Evolutionary conservation across 2,113 vertebrate genomes (phyloP), one percentile per base, ranked within the genome.

Genomic region (Octodon degus): DNA sequence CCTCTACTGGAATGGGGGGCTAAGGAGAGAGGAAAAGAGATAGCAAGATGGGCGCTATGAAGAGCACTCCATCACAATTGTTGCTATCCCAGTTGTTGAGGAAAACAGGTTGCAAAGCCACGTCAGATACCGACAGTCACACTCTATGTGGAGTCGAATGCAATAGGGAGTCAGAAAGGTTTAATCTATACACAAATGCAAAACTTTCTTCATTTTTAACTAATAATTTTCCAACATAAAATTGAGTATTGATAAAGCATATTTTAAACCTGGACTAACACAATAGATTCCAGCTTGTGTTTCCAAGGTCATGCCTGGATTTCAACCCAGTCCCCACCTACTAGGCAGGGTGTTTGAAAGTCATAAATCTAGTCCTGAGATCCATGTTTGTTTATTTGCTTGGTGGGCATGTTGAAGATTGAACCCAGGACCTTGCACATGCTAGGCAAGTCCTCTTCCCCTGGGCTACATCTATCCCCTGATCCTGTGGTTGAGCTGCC

Each of bases 181-280:
- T 82, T 67, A 50, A 65, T 86, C 80, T 47, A 7, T 81, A 67
- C 47, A 86, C 27, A 72, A 90, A 68, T 65, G 58, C 47, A 50
- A 94, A 53, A 53, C 76, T 80, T 22, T 62, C 22, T 87, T 94
- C 12, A 77, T 83, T 82, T 43, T 81, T 68, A 88, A 68, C 74
- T 82, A 32, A 32, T 0, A 55, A 20, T 34, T 55, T 72, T 79
- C 53, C 60, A 63, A n/a, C n/a, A 67, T 81, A 55, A n/a, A 85
- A 62, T 58, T 63, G 19, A 80, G 70, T 40, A 74, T 25, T 13
- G 10, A 7, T 70, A 16, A 81, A 11, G 40, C 65, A 43, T 43
- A 43, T 30, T 87, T 84, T 95, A 82, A 55, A 63, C 76, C 58
- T 68, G 76, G 40, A 77, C 60, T 50, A 76, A 67, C 9, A 65